A percentile compares a stretch with the other conserved stretches of the same genome.
phyloP scores from a whole-genome alignment of 2,888 invertebrate species.

The Dolomedes plantarius region DNA sequence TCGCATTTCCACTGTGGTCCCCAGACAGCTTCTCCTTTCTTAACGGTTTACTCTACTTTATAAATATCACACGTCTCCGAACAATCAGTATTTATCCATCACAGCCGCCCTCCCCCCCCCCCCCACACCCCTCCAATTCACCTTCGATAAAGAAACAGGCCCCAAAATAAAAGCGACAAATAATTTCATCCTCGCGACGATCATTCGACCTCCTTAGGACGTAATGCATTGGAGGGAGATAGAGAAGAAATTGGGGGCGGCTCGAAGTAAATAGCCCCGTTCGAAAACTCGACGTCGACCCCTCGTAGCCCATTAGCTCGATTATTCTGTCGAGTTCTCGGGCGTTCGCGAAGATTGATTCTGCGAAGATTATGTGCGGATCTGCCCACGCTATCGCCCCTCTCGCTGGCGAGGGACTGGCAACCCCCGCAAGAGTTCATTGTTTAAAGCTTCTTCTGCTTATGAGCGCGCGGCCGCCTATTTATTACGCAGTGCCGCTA shows the following conservation, averaged over 20 bases:
- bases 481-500: constrained; percentile 58
- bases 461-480: constrained; percentile 41
- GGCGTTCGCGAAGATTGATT: constrained; percentile 62
- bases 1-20: too few relatives aligned
- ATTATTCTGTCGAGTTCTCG: constrained; percentile 59
- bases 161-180: constrained; percentile 29
- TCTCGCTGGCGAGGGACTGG: background rate
- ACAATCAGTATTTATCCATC: too few relatives aligned
- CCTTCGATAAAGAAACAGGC: background rate
- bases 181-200: constrained; percentile 36
- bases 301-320: constrained; percentile 63
- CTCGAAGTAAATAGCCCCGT: constrained; percentile 46
- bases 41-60: too few relatives aligned
- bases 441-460: constrained; percentile 63
- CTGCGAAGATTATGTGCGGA: constrained; percentile 57
- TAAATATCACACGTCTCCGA: too few relatives aligned
- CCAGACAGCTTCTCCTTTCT: too few relatives aligned
- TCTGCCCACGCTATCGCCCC: constrained; percentile 28
- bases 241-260: constrained; percentile 4
- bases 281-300: constrained; percentile 35
- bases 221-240: background rate
- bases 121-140: background rate
- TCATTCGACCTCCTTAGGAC: constrained; percentile 13
- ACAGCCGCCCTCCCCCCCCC: too few relatives aligned
- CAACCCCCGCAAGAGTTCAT: constrained; percentile 33